Base-by-base conservation (phyloP, 2,888 invertebrate species). In the Myopa tessellatipennis region DNA sequence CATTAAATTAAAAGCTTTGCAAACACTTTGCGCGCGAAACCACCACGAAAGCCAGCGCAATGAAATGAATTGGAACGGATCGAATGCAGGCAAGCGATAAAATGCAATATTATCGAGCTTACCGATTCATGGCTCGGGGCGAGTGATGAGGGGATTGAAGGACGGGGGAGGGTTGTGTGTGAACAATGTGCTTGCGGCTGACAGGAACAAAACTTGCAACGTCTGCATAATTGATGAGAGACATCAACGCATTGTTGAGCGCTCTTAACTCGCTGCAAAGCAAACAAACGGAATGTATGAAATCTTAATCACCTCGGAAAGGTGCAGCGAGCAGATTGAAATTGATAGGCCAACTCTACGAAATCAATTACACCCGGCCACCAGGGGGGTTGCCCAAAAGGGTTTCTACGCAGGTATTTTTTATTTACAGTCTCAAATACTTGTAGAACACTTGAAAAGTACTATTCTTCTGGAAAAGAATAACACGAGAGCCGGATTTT, bases 1-100 rank as follows among this genome's bases (percentile, higher is more conserved):
- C 85, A 86, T 85, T 86, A 85, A 82, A 85, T 84, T 85, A 84
- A 86, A 85, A 86, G 85, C 87, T 84, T 84, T 82, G 85, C 82
- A 86, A 86, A 85, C 84, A 85, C 80, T 61, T 61, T 52, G 34
- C 34, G 16, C 68, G 26, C 45, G 26, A 45, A 73, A 73, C 58
- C 73, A 18, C 40, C 14, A 18, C 68, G 67, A 68, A 68, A 75
- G 38, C 38, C 38, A 58, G 40, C 45, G 76, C 16, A 74, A 65
- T 67, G 74, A 61, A 70, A 70, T 76, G 76, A 70, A 69, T 16
- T 45, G 76, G 50, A 63, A n/a, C 36, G 69, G 12, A 76, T 69
- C 34, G 69, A 36, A 18, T 50, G 50, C 60, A 76, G 52, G 26
- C 61, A 50, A 10, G 60, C 45, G 75, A 75, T 69, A 75, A 75